Conservation (phyloP, 2,888 invertebrate species). For the Synergus laeviventris region DNA sequence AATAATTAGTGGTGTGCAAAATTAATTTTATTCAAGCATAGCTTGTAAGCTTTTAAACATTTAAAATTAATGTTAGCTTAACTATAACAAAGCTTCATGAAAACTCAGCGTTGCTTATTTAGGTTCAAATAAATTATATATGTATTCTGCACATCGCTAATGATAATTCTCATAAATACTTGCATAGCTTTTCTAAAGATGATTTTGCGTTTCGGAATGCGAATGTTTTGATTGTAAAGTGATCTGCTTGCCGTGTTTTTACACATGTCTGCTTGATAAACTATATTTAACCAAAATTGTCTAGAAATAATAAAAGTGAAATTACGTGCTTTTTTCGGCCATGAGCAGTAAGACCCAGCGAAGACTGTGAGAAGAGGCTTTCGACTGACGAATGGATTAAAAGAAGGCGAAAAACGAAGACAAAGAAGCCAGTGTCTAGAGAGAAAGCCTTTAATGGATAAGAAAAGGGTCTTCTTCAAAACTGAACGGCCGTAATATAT, state of each 20-base stretch:
- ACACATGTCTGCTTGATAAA: constrained; percentile 12
- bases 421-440: constrained; percentile 42
- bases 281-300: not conserved
- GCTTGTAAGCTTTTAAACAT: not conserved
- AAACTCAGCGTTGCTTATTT: not conserved
- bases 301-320: constrained; percentile 39
- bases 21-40: not conserved
- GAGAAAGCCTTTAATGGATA: constrained; percentile 41
- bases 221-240: constrained; percentile 14
- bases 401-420: constrained; percentile 38
- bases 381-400: constrained; percentile 9
- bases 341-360: constrained; percentile 54
- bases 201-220: constrained; percentile 38
- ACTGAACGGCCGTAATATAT: constrained; percentile 47
- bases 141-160: not conserved
- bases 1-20: not conserved
- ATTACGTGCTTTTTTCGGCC: constrained; percentile 53
- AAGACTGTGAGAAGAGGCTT: constrained; percentile 45
- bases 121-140: not conserved
- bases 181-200: not conserved
- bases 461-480: constrained; percentile 33
- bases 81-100: not conserved
- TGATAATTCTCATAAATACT: not conserved
- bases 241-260: constrained; percentile 34
- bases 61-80: not conserved